Evolutionary conservation across 2,888 invertebrate species (phyloP), one percentile per base, ranked within the genome.

Genomic region (Eurytoma californica): DNA sequence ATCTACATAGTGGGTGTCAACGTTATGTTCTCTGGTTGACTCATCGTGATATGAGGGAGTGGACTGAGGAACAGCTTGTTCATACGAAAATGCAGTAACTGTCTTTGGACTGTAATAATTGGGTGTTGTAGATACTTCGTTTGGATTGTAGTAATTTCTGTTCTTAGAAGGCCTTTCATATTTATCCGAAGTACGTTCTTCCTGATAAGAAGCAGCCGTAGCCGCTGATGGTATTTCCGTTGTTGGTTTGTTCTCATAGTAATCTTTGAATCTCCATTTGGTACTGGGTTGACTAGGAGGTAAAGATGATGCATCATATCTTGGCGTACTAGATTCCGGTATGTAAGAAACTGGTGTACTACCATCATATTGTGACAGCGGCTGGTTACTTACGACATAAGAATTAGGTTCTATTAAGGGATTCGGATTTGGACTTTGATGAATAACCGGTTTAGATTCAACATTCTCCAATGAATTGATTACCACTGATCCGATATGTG

Each of bases 401-500:
- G 91, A 90, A 51, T 88, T 88, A 0, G 86, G 87, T 60, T 88
- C 88, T 63, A 88, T 87, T n/a, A 86, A 67, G 3, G 88, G 85
- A 12, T 84, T 85, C 1, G 87, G 86, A 58, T 80, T 86, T 0
- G 85, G 83, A 58, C 86, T 84, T 3, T 82, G 81, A n/a, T 85
- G 81, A 16, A 79, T 78, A 3, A 82, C 61, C 3, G 79, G n/a
- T 12, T 82, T 82, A 0, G 81, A 68, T 30, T 83, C 82, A 0
- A 77, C 55, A 18, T 85, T 84, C 55, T 86, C 88, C n/a, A 86
- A 68, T 7, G 93, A 92, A 84, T 94, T 94, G 1, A 96, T 93
- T 0, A 97, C 95, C 3, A 97, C 95, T 0, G 96, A 96, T 0
- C 96, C 96, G 0, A 97, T 96, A 85, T 97, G 96, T 0, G 96